Base-by-base conservation (phyloP, 2,888 invertebrate species). In the Chydorus sphaericus region DNA sequence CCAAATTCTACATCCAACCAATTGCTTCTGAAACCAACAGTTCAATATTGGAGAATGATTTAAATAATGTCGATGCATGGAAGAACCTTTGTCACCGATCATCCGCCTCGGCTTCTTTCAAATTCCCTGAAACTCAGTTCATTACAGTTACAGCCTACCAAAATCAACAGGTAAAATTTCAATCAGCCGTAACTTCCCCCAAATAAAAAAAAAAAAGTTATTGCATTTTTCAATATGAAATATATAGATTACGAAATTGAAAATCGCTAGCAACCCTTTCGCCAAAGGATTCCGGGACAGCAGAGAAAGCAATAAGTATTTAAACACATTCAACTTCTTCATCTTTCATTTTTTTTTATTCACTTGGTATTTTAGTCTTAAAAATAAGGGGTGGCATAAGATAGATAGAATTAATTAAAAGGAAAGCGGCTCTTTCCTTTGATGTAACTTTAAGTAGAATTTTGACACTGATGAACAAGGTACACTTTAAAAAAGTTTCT, bases 281-380 rank as follows among this genome's bases (percentile, higher is more conserved):
- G 71, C 71, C 14, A 71, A 71, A 63, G 72, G 72, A 6, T 72
- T 72, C 59, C 61, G 70, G 30, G 70, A 72, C n/a, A n/a, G n/a
- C n/a, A n/a, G n/a, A n/a, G n/a, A n/a, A n/a, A n/a, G n/a, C n/a
- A n/a, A n/a, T n/a, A n/a, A n/a, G n/a, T n/a, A n/a, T n/a, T n/a
- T n/a, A n/a, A n/a, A n/a, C n/a, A n/a, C n/a, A n/a, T n/a, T n/a
- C n/a, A n/a, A n/a, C n/a, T n/a, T n/a, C n/a, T n/a, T n/a, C n/a
- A n/a, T n/a, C n/a, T n/a, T n/a, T n/a, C n/a, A n/a, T n/a, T n/a
- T n/a, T n/a, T n/a, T n/a, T n/a, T n/a, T n/a, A n/a, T n/a, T n/a
- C n/a, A n/a, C n/a, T n/a, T n/a, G n/a, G n/a, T n/a, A n/a, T n/a
- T n/a, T n/a, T n/a, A n/a, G n/a, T n/a, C n/a, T n/a, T n/a, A n/a